phyloP scores from a whole-genome alignment of 2,113 vertebrate species.

The Entelurus aequoreus region DNA sequence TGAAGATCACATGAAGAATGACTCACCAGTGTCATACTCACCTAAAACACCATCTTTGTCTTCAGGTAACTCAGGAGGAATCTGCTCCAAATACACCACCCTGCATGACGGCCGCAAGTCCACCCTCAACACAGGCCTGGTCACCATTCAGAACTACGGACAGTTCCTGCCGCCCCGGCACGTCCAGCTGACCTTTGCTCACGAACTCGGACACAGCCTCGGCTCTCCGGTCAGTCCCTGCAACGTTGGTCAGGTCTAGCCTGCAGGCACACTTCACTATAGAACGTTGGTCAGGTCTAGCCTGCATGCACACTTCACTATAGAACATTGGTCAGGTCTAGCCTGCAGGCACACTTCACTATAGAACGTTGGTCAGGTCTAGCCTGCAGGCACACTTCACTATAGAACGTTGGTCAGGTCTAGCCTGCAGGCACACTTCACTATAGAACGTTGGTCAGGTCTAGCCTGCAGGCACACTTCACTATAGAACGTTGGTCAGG shows the following conservation, averaged over 20 bases:
- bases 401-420: no score
- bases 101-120: conserved; percentile 12
- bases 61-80: conserved; percentile 73
- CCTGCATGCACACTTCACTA: background rate
- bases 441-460: no score
- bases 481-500: no score
- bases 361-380: no score
- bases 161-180: conserved; percentile 62
- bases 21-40: background rate
- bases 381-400: no score
- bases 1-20: no score
- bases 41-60: background rate
- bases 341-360: no score
- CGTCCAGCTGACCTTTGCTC: conserved; percentile 75
- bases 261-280: background rate
- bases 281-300: background rate
- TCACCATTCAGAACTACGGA: conserved; percentile 79
- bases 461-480: no score
- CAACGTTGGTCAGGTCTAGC: background rate
- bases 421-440: no score
- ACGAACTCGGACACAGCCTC: conserved; percentile 80
- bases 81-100: conserved; percentile 65
- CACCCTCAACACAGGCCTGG: conserved; percentile 73
- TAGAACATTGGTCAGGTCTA: background rate
- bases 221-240: conserved; percentile 72